These are phyloP conservation scores for Dendroctonus valens DNA, from an alignment of 1,140 invertebrate species.

Conservation along the genomic window DNA sequence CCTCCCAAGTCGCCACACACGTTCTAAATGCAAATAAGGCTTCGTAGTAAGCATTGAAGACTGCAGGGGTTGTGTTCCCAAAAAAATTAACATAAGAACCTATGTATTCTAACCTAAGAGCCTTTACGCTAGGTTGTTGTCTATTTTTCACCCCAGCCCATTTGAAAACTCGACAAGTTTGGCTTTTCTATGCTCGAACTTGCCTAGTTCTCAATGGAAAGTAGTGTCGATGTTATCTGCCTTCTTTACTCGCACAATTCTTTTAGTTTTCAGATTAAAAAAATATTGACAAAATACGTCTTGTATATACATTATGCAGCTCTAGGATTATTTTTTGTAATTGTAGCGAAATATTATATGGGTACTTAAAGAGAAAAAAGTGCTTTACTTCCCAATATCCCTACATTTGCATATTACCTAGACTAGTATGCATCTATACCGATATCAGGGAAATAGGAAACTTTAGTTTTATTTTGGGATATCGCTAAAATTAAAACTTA, in stretches of 20 bases:
- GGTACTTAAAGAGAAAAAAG: conserved; percentile 29
- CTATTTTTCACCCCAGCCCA: conserved; percentile 18
- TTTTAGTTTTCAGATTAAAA: conserved; percentile 9
- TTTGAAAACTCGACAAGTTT: conserved; percentile 12
- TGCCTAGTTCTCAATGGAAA: background rate
- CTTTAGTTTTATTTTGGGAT: conserved; percentile 34
- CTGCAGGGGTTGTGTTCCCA: conserved; percentile 7
- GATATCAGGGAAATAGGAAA: conserved; percentile 16
- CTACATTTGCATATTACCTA: no score
- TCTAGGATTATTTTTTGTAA: conserved; percentile 32
- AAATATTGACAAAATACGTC: conserved; percentile 15
- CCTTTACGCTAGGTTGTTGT: conserved; percentile 22
- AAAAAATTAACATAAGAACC: conserved; percentile 7
- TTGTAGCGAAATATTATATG: conserved; percentile 28
- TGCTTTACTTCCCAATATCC: conserved; percentile 19
- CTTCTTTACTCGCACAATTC: conserved; percentile 34
- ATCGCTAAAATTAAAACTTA: conserved; percentile 23
- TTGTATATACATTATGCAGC: conserved; percentile 34
- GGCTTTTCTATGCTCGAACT: background rate
- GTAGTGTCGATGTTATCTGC: conserved; percentile 28
- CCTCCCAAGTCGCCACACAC: conserved; percentile 2
- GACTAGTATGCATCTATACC: background rate
- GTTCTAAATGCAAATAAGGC: background rate
- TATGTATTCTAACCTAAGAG: conserved; percentile 26
- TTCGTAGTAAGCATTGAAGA: background rate